A percentile compares a stretch with the other conserved stretches of the same genome.
Conservation (phyloP, 1,140 invertebrate species). For the Arion vulgaris region DNA sequence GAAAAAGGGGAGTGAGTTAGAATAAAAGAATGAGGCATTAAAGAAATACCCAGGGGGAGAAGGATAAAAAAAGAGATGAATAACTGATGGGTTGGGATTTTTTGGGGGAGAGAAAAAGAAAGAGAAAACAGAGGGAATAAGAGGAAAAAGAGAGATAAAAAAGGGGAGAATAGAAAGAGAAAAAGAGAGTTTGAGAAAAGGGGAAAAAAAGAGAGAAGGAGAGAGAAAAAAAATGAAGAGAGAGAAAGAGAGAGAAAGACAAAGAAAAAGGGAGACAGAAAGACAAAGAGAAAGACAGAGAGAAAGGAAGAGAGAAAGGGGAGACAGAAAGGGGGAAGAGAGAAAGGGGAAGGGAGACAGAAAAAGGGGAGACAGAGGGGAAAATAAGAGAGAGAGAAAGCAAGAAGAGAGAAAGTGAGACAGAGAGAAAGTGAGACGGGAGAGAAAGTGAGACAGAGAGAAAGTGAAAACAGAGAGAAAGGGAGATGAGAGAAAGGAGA, state of each 20-base stretch:
- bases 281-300: not conserved
- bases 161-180: not conserved
- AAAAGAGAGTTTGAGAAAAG: not conserved
- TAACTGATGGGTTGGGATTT: not conserved
- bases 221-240: not conserved
- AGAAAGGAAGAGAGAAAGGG: too few relatives aligned
- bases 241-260: not conserved
- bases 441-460: too few relatives aligned
- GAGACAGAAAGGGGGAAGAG: too few relatives aligned
- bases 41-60: not conserved
- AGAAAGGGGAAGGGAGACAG: too few relatives aligned
- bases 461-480: too few relatives aligned
- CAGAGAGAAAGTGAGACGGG: too few relatives aligned
- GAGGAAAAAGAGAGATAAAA: not conserved
- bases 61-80: not conserved
- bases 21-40: not conserved
- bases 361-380: too few relatives aligned
- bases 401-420: too few relatives aligned
- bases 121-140: not conserved
- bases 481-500: too few relatives aligned
- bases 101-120: not conserved
- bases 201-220: not conserved
- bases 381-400: too few relatives aligned
- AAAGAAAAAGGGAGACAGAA: not conserved
- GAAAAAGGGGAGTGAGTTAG: not conserved